Percentiles rank a stretch among this genome's conserved stretches.
Evolutionary conservation across 2,888 invertebrate genomes (phyloP).

Genomic region (Cephus runcator): DNA sequence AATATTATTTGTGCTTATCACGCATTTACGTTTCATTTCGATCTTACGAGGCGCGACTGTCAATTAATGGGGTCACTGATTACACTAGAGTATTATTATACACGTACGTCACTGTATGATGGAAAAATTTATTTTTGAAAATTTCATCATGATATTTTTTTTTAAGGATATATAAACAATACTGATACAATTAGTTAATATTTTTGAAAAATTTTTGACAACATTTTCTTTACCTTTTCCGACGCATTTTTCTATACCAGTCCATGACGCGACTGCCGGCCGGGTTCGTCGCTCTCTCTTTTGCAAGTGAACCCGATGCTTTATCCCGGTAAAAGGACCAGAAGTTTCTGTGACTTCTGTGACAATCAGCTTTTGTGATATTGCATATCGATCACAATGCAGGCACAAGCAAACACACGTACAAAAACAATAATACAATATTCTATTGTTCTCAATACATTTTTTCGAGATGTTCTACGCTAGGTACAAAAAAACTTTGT

Average conservation of each 20-base stretch:
- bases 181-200: background rate
- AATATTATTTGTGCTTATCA: background rate
- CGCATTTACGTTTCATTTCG: background rate
- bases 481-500: background rate
- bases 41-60: background rate
- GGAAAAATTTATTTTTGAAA: background rate
- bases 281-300: background rate
- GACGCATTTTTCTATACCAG: constrained; percentile 19
- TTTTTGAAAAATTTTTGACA: background rate
- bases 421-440: background rate
- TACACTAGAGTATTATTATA: background rate
- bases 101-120: background rate
- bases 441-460: background rate
- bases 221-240: constrained; percentile 7
- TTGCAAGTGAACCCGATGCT: background rate
- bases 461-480: background rate
- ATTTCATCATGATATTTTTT: background rate
- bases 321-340: background rate
- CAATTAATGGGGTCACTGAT: background rate
- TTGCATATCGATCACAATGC: background rate
- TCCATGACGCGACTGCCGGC: constrained; percentile 1
- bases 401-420: background rate
- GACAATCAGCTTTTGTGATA: background rate
- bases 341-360: background rate
- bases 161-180: too few species aligned